A percentile compares a stretch with the other conserved stretches of the same genome.
phyloP scores from a whole-genome alignment of 2,797 vertebrate genomes.

The Sebastes miniatus region DNA sequence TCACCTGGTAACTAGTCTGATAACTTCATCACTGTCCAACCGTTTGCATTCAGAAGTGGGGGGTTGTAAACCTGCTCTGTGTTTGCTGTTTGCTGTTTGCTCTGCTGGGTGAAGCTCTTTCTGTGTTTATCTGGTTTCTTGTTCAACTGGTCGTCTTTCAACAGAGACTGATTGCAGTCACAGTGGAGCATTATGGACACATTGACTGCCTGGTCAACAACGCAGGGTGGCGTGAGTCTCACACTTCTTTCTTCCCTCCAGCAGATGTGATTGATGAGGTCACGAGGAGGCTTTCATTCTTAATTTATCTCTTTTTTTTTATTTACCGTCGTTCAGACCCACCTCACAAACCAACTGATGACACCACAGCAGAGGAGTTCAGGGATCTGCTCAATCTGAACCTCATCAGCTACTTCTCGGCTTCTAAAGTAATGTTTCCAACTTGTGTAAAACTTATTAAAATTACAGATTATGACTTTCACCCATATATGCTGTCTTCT shows the following conservation, averaged over 20 bases:
- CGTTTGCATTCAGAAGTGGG: neutral
- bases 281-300: neutral
- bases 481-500: neutral
- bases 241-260: too few species aligned
- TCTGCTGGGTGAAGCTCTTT: neutral
- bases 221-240: conserved; percentile 85
- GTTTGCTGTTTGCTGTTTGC: conserved; percentile 1
- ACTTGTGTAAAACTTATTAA: neutral
- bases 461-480: neutral
- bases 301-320: neutral
- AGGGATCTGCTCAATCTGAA: conserved; percentile 85
- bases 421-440: conserved; percentile 81
- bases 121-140: neutral
- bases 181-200: conserved; percentile 71
- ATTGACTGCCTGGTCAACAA: conserved; percentile 90
- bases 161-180: conserved; percentile 79
- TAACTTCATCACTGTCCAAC: neutral
- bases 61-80: neutral
- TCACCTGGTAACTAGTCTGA: neutral
- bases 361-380: conserved; percentile 83
- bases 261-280: neutral
- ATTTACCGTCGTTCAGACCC: conserved; percentile 76
- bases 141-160: neutral
- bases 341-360: conserved; percentile 79
- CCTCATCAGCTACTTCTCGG: conserved; percentile 81